phyloP scores from a whole-genome alignment of 2,113 vertebrate genomes.

The Hippocampus mohnikei region DNA sequence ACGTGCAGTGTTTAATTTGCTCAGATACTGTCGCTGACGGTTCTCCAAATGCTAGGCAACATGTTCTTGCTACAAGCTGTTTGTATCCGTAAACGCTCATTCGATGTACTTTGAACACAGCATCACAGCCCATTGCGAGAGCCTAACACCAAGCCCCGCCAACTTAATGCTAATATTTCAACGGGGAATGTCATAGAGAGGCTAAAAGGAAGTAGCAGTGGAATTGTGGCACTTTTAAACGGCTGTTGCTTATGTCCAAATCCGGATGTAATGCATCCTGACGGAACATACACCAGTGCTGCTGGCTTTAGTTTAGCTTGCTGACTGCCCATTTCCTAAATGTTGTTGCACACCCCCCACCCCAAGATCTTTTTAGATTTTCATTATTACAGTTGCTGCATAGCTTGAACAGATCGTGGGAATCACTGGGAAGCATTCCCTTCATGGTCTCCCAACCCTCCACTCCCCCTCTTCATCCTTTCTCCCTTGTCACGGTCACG shows the following conservation, averaged over 20 bases:
- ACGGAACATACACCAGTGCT: too few relatives aligned
- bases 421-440: slow-evolving; percentile 35
- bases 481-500: slow-evolving; percentile 1
- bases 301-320: not conserved
- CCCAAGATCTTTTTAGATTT: not conserved
- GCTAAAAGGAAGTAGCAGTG: too few relatives aligned
- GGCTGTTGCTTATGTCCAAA: too few relatives aligned
- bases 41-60: too few relatives aligned
- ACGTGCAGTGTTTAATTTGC: too few relatives aligned
- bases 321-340: not conserved
- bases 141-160: not conserved
- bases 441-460: not conserved
- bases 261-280: too few relatives aligned
- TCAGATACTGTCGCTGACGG: too few relatives aligned
- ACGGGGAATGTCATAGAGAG: not conserved
- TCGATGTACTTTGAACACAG: not conserved
- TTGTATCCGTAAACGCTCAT: not conserved
- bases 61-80: too few relatives aligned
- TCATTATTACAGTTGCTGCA: not conserved
- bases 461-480: slow-evolving; percentile 4
- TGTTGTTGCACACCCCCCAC: too few relatives aligned
- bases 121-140: not conserved
- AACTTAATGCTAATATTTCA: not conserved
- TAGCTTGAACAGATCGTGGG: slow-evolving; percentile 15
- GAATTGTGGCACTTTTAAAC: too few relatives aligned